These are phyloP conservation scores for Argya squamiceps DNA, from an alignment of 2,797 vertebrate species.

Conservation along the genomic window DNA sequence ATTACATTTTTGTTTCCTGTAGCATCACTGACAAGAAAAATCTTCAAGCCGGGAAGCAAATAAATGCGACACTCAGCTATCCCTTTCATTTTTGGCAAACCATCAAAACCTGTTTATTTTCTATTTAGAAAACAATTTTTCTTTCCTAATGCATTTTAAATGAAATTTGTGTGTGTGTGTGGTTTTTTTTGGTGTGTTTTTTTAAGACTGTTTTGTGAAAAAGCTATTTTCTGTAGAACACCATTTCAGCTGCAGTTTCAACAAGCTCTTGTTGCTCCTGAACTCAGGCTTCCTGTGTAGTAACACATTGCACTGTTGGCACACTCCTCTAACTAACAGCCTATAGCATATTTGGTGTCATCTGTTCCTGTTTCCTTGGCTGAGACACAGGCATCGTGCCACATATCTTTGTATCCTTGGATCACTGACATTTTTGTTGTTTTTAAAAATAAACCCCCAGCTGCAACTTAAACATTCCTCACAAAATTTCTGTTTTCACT, in stretches of 20 bases:
- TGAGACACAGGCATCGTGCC: background rate
- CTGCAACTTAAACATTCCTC: background rate
- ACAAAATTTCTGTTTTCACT: background rate
- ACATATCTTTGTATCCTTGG: constrained; percentile 14
- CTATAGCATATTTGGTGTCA: constrained; percentile 53
- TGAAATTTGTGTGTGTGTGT: background rate
- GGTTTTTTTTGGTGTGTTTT: background rate
- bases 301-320: constrained; percentile 27
- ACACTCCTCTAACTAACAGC: background rate
- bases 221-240: background rate
- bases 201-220: background rate
- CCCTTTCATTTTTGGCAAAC: background rate
- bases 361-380: constrained; percentile 47
- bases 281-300: constrained; percentile 13
- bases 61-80: background rate
- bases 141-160: background rate
- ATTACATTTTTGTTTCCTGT: background rate
- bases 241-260: constrained; percentile 18
- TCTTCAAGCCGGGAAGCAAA: background rate
- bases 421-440: background rate
- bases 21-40: background rate
- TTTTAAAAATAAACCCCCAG: constrained; percentile 1
- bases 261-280: constrained; percentile 48
- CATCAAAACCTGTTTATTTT: background rate
- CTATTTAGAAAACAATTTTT: background rate